These are phyloP conservation scores for Physeter macrocephalus DNA, from an alignment of 2,113 vertebrate genomes.

Conservation along the genomic window DNA sequence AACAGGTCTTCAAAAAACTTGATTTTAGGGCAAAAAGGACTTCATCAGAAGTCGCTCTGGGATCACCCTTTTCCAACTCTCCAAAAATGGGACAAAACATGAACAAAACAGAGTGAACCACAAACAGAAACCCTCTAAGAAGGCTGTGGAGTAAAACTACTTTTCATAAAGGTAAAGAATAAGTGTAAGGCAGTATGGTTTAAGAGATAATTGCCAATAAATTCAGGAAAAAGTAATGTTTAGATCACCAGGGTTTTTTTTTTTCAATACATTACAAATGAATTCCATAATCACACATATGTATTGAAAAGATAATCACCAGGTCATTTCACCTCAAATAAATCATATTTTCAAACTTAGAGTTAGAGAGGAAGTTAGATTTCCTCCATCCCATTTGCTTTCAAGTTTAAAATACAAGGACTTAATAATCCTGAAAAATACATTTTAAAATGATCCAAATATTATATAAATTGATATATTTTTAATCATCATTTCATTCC, in stretches of 20 bases:
- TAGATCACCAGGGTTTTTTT: neutral
- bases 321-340: conserved; percentile 4
- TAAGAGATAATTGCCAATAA: neutral
- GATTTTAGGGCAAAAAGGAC: neutral
- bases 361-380: neutral
- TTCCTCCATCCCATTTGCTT: neutral
- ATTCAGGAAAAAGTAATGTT: neutral
- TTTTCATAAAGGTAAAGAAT: neutral
- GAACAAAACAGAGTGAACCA: neutral
- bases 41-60: neutral
- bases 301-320: neutral
- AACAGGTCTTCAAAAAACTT: neutral
- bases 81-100: neutral
- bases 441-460: neutral
- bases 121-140: neutral
- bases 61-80: neutral
- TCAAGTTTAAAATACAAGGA: neutral
- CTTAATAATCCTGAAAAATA: neutral
- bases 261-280: neutral
- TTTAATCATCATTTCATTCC: neutral
- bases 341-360: neutral
- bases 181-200: neutral
- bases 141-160: neutral
- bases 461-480: neutral
- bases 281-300: neutral